Conservation (phyloP, 2,113 vertebrate genomes). For the Lagopus muta region DNA sequence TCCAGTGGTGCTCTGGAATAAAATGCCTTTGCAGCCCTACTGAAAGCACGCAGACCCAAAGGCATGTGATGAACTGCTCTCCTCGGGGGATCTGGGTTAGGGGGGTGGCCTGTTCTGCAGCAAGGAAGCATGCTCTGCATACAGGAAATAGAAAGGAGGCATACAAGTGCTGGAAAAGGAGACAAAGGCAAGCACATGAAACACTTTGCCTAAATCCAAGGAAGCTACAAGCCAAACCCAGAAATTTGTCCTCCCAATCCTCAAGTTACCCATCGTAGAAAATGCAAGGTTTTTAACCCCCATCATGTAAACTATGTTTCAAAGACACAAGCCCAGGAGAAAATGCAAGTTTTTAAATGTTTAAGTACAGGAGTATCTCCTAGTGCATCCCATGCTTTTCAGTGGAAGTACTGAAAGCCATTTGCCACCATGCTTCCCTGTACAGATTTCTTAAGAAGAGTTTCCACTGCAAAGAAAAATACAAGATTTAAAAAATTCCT, state of each 20-base stretch:
- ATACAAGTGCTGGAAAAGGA: no score
- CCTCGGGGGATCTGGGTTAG: no score
- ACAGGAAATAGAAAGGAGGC: no score
- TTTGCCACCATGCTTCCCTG: accelerated
- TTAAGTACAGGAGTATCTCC: background rate
- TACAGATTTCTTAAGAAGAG: background rate
- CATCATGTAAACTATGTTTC: background rate
- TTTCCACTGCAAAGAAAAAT: background rate
- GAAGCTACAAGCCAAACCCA: background rate
- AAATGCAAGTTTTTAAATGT: background rate
- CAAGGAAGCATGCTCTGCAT: background rate
- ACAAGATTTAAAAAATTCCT: background rate
- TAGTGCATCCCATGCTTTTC: background rate
- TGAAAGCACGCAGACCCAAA: background rate
- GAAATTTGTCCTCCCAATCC: background rate
- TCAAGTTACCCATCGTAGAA: background rate
- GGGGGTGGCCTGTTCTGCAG: no score
- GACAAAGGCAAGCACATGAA: no score
- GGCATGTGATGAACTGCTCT: background rate
- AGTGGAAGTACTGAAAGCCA: background rate
- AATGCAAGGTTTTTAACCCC: background rate
- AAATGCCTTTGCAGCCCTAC: background rate
- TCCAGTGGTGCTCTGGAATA: accelerated
- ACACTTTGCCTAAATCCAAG: background rate
- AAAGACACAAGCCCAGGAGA: accelerated